These are phyloP conservation scores for Bombus fervidus DNA, from an alignment of 1,140 invertebrate genomes.

Conservation along the genomic window DNA sequence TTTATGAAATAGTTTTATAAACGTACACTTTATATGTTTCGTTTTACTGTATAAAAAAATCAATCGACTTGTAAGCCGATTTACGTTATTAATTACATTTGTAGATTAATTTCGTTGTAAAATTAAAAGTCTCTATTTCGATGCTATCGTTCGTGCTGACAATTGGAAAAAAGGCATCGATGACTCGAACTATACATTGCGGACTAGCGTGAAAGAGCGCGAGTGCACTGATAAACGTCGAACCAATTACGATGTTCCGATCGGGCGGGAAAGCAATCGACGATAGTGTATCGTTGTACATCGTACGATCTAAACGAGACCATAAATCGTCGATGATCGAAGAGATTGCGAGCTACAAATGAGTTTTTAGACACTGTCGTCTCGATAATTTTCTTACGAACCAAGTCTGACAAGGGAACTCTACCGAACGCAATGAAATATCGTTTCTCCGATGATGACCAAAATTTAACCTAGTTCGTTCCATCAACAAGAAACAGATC, in stretches of 20 bases:
- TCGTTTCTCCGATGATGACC: not conserved
- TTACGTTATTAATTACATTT: too few relatives aligned
- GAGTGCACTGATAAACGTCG: not conserved
- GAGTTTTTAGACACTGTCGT: not conserved
- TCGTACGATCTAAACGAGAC: not conserved
- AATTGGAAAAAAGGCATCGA: not conserved
- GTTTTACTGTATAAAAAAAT: too few relatives aligned
- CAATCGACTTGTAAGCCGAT: too few relatives aligned
- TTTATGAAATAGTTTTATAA: too few relatives aligned
- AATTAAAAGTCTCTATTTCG: not conserved
- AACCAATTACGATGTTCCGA: not conserved
- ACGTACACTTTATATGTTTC: too few relatives aligned
- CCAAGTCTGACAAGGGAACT: not conserved
- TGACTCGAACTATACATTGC: not conserved
- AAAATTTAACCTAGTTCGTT: slow-evolving; percentile 2
- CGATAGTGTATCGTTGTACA: not conserved
- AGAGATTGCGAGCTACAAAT: not conserved
- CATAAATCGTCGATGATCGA: not conserved
- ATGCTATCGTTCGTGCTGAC: not conserved
- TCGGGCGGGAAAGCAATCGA: not conserved
- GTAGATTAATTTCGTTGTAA: too few relatives aligned
- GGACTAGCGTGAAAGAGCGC: not conserved
- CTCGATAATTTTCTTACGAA: not conserved
- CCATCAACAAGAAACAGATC: not conserved
- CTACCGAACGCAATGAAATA: not conserved